Percentiles rank a stretch among this genome's conserved stretches.
These are phyloP conservation scores for Achatina immaculata DNA, from an alignment of 1,140 invertebrate species.

Conservation along the genomic window DNA sequence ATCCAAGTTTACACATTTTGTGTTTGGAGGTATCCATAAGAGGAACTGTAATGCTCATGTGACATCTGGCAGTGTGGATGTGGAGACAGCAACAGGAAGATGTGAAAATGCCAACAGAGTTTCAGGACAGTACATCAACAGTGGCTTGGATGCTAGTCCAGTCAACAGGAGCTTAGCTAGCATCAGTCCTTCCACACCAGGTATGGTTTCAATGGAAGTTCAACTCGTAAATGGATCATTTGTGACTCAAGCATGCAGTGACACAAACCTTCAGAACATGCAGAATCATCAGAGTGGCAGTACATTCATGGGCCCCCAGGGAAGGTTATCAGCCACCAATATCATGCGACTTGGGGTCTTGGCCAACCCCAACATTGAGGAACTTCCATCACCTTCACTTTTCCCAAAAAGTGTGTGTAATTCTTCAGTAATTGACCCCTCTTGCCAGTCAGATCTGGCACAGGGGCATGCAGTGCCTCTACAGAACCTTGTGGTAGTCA, in stretches of 20 bases:
- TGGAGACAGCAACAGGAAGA: neutral
- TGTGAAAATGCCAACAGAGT: neutral
- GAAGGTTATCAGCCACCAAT: constrained; percentile 21
- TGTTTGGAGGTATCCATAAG: constrained; percentile 34
- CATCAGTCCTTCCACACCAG: neutral
- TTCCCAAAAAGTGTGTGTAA: neutral
- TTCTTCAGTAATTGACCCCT: neutral
- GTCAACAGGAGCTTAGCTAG: neutral
- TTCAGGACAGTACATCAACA: constrained; percentile 9
- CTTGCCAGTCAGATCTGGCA: neutral
- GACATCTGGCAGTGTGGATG: neutral
- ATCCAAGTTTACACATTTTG: constrained; percentile 39
- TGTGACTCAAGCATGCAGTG: constrained; percentile 37
- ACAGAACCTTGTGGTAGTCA: neutral
- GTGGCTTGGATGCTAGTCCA: neutral
- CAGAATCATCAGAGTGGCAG: neutral
- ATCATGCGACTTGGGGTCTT: constrained; percentile 18
- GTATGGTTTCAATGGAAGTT: neutral
- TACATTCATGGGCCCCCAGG: neutral
- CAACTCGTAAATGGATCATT: constrained; percentile 17
- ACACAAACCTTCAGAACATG: neutral
- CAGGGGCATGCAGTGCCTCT: neutral
- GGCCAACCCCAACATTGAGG: neutral
- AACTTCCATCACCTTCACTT: constrained; percentile 21
- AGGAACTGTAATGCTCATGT: neutral